Percentiles rank a stretch among this genome's conserved stretches.
These are phyloP conservation scores for Macrotis lagotis DNA, from an alignment of 2,113 vertebrate genomes.

Conservation along the genomic window DNA sequence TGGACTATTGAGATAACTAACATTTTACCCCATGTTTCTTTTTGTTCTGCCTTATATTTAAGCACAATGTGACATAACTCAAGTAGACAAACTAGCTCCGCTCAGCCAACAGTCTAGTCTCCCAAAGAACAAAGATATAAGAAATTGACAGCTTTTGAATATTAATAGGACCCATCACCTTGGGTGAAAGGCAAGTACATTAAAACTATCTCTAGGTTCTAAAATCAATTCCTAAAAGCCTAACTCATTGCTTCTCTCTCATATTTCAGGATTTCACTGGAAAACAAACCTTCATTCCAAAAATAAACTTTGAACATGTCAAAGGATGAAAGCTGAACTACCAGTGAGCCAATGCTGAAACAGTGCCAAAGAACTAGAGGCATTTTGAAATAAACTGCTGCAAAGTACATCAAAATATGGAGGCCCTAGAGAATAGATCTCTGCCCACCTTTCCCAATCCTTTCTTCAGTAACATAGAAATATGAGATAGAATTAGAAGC, in stretches of 20 bases:
- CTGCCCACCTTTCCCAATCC: not conserved
- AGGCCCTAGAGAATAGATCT: constrained; percentile 1
- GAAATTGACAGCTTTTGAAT: constrained; percentile 76
- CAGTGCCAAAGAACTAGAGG: constrained; percentile 38
- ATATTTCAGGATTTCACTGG: constrained; percentile 76
- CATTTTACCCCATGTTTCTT: constrained; percentile 58
- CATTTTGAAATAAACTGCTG: constrained; percentile 2
- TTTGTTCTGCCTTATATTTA: constrained; percentile 54
- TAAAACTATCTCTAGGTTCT: constrained; percentile 71
- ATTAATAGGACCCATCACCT: constrained; percentile 74
- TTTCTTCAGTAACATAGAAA: not conserved
- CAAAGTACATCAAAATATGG: not conserved
- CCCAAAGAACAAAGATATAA: constrained; percentile 74
- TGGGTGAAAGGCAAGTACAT: constrained; percentile 70
- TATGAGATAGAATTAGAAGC: not conserved
- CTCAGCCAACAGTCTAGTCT: constrained; percentile 74
- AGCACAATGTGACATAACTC: constrained; percentile 57
- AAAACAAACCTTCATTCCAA: constrained; percentile 78
- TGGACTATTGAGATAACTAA: constrained; percentile 38
- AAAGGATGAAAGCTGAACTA: constrained; percentile 69
- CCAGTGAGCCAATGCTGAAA: constrained; percentile 40
- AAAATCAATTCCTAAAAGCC: constrained; percentile 75
- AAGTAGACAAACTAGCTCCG: constrained; percentile 70
- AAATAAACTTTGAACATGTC: constrained; percentile 74
- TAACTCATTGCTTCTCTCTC: constrained; percentile 62